Evolutionary conservation across 2,888 invertebrate genomes (phyloP), one percentile per base, ranked within the genome.

Genomic region (Drosophila yooni): DNA sequence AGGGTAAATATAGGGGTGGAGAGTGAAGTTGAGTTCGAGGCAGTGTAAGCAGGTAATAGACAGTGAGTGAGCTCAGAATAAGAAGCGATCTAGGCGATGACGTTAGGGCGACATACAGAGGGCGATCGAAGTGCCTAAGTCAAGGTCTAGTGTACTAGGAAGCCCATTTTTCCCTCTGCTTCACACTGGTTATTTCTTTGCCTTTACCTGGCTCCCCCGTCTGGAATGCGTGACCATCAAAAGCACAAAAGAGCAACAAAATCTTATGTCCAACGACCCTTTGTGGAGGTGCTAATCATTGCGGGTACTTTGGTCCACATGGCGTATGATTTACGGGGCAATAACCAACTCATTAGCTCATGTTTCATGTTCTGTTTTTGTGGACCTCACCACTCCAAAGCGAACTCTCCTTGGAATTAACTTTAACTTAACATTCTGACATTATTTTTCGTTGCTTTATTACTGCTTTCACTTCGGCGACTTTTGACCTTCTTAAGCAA

Each of bases 311-410:
- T 21, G 58, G 76, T 48, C 70, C 76, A 82, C 85, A 69, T 70
- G 85, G 82, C 79, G 88, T 82, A 85, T 85, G 88, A 88, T 84
- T 84, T 79, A 88, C 71, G 78, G 68, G 60, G 58, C 60, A 65
- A 60, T 76, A 73, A 70, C 46, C 68, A 74, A 53, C 65, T 74
- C 60, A 74, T 76, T 73, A 69, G 73, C 54, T 48, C 51, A 53
- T 61, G 38, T 69, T 70, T 69, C 56, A 57, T 52, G 56, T 34
- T 29, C 27, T 40, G 18, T 21, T 13, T 8, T 18, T 18, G 7
- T 15, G 8, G 46, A 46, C 51, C 6, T n/a, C 1, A 7, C n/a
- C 51, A n/a, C 29, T n/a, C 5, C 15, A 15, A 25, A 4, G 27
- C 33, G 25, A 56, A 50, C 52, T 29, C 46, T 36, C 34, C 29